Evolutionary conservation across 2,113 vertebrate species (phyloP).

Genomic region (Probosciger aterrimus): DNA sequence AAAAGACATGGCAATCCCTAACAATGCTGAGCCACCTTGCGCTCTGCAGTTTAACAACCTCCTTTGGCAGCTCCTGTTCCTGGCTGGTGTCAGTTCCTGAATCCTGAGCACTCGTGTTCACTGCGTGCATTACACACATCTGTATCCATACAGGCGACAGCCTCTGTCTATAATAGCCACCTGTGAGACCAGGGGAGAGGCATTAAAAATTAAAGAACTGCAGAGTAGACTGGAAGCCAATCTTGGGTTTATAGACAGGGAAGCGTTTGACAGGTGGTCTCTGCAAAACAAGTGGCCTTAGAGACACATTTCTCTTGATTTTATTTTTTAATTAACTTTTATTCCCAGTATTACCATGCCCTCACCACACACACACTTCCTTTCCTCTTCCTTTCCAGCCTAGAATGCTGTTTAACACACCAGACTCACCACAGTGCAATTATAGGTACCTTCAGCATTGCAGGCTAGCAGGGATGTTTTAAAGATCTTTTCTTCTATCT

Average conservation of each 20-base stretch:
- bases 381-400: background rate
- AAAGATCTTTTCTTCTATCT: background rate
- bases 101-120: background rate
- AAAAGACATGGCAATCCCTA: background rate
- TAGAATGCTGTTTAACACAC: conserved; percentile 30
- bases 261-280: conserved; percentile 79
- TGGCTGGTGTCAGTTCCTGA: background rate
- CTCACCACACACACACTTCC: background rate
- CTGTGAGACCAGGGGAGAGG: conserved; percentile 65
- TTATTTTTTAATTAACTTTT: conserved; percentile 87
- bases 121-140: background rate
- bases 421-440: background rate
- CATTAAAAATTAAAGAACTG: conserved; percentile 80
- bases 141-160: conserved; percentile 56
- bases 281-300: conserved; percentile 69
- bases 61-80: background rate
- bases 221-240: conserved; percentile 59
- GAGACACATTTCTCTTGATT: conserved; percentile 81
- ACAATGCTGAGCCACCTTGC: background rate
- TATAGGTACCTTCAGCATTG: background rate
- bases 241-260: conserved; percentile 72
- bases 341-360: conserved; percentile 66
- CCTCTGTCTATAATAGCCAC: conserved; percentile 62
- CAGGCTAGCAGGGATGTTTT: background rate
- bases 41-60: conserved; percentile 27